Percentiles rank a stretch among this genome's conserved stretches.
Evolutionary conservation across 1,140 invertebrate species (phyloP).

Genomic region (Apis dorsata): DNA sequence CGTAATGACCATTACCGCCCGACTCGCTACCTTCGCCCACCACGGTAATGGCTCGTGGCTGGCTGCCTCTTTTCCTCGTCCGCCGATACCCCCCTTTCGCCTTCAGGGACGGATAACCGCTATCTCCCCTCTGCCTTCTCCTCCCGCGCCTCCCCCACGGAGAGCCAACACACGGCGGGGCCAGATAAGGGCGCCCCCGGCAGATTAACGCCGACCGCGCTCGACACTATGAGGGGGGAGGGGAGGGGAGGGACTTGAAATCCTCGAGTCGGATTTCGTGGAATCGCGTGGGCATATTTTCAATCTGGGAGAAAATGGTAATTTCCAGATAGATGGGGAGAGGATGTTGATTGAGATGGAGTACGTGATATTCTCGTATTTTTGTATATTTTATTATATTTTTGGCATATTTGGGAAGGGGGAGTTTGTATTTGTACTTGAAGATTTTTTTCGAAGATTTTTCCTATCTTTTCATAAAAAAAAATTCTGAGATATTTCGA

Average conservation of each 20-base stretch:
- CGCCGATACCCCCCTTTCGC: conserved; percentile 52
- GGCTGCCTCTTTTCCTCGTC: conserved; percentile 55
- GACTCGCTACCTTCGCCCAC: conserved; percentile 72
- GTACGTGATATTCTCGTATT: too few species aligned
- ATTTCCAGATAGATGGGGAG: conserved; percentile 39
- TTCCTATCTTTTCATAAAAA: too few species aligned
- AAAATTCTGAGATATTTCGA: too few species aligned
- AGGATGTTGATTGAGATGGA: background rate
- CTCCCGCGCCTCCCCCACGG: background rate
- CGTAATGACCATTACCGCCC: conserved; percentile 80
- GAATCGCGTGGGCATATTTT: conserved; percentile 47
- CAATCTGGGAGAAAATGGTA: conserved; percentile 30
- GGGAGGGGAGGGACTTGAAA: conserved; percentile 11
- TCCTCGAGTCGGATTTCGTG: conserved; percentile 42
- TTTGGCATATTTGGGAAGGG: too few species aligned
- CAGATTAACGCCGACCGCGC: conserved; percentile 38
- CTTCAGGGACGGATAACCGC: conserved; percentile 60
- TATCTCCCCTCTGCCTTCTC: conserved; percentile 34
- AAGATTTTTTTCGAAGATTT: too few species aligned
- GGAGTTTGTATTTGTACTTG: too few species aligned
- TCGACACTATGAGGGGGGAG: conserved; percentile 12
- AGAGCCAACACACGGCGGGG: background rate
- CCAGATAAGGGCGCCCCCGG: conserved; percentile 33
- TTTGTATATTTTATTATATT: too few species aligned
- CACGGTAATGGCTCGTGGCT: conserved; percentile 77